A percentile compares a stretch with the other conserved stretches of the same genome.
phyloP scores from a whole-genome alignment of 1,140 invertebrate species.

The Drosophila virilis region DNA sequence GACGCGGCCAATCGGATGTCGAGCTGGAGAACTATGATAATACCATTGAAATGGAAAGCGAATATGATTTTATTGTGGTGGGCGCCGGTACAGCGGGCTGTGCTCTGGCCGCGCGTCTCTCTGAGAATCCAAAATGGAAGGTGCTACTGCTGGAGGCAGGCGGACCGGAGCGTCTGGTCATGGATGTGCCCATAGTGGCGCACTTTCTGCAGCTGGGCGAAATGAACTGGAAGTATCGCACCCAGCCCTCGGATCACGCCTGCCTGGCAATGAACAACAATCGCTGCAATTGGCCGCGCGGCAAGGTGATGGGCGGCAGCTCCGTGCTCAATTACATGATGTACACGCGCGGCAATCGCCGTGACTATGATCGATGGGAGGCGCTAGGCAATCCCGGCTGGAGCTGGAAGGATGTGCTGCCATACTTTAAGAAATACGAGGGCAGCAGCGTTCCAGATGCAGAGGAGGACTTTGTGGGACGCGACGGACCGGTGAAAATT shows the following conservation, averaged over 20 bases:
- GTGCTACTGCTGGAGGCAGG: conserved; percentile 90
- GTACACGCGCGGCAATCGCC: conserved; percentile 90
- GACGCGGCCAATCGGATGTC: conserved; percentile 61
- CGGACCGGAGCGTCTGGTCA: conserved; percentile 86
- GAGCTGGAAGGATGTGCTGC: conserved; percentile 92
- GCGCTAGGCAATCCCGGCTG: conserved; percentile 91
- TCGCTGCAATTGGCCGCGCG: conserved; percentile 89
- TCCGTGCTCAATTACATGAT: conserved; percentile 96
- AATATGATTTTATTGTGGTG: conserved; percentile 88
- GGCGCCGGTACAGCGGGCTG: conserved; percentile 91
- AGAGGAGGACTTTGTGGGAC: conserved; percentile 86
- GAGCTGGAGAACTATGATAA: conserved; percentile 81
- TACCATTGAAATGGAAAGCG: conserved; percentile 54
- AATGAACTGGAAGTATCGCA: conserved; percentile 89
- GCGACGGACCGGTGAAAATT: conserved; percentile 86
- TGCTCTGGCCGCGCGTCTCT: conserved; percentile 88
- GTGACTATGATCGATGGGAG: conserved; percentile 93
- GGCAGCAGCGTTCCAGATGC: conserved; percentile 87
- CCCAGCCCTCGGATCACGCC: conserved; percentile 86
- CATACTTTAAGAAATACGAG: conserved; percentile 93
- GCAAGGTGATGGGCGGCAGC: conserved; percentile 93
- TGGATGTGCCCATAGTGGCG: conserved; percentile 89
- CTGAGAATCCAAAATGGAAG: conserved; percentile 86
- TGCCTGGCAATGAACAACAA: conserved; percentile 85
- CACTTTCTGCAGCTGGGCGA: conserved; percentile 87